Conservation (phyloP, 1,140 invertebrate species). For the Drosophila ogumai region DNA sequence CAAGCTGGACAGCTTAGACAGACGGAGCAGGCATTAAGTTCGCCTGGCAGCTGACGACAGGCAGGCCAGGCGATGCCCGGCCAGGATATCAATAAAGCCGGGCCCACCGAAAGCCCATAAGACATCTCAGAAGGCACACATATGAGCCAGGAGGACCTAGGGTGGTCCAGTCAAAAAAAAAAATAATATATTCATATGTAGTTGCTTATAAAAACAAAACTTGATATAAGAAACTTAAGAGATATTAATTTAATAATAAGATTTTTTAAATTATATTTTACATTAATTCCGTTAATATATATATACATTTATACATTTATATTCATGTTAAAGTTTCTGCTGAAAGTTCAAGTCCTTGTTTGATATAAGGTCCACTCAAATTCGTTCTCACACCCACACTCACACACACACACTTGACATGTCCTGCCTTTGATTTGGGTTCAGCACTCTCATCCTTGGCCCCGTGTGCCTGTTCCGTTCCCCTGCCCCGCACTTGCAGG, state of each 20-base stretch:
- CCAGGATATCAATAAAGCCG: slow-evolving; percentile 78
- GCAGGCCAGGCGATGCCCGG: slow-evolving; percentile 31
- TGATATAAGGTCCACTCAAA: slow-evolving; percentile 37
- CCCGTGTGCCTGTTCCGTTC: background rate
- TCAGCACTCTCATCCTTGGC: slow-evolving; percentile 35
- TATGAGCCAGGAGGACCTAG: slow-evolving; percentile 8
- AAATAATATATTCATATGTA: slow-evolving; percentile 1
- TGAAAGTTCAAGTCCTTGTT: too few species aligned
- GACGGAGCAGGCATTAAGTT: slow-evolving; percentile 67
- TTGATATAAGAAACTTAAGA: too few species aligned
- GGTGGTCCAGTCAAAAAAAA: background rate
- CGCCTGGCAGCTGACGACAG: slow-evolving; percentile 77
- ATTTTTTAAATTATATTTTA: too few species aligned
- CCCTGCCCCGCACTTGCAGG: background rate
- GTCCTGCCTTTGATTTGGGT: slow-evolving; percentile 71
- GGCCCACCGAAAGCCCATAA: slow-evolving; percentile 42
- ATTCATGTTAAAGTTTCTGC: too few species aligned
- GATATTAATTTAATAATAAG: too few species aligned
- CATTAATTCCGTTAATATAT: too few species aligned
- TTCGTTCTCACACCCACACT: slow-evolving; percentile 6
- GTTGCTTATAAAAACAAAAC: background rate
- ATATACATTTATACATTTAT: too few species aligned
- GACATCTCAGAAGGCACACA: slow-evolving; percentile 16
- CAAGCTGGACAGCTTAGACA: slow-evolving; percentile 31
- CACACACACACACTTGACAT: slow-evolving; percentile 38